Conservation (phyloP, 2,888 invertebrate genomes). For the Entomobrya proxima region DNA sequence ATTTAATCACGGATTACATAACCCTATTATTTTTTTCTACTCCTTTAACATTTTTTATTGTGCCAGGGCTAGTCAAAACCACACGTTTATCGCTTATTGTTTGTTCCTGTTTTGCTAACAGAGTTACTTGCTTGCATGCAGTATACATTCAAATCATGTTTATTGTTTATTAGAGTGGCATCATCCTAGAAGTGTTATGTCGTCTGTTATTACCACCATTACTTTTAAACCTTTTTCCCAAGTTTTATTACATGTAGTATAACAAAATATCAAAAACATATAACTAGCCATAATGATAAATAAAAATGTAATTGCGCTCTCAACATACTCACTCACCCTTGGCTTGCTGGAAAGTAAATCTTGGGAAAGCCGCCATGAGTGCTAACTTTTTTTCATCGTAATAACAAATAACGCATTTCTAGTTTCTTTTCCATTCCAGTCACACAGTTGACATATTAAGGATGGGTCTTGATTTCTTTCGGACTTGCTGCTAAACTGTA, state of each 20-base stretch:
- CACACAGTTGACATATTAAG: constrained; percentile 34
- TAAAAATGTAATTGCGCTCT: not conserved
- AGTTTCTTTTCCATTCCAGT: constrained; percentile 19
- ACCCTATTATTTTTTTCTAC: constrained; percentile 15
- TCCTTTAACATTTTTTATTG: not conserved
- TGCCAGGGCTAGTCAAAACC: constrained; percentile 26
- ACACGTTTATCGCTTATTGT: not conserved
- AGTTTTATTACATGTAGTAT: not conserved
- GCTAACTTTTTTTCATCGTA: not conserved
- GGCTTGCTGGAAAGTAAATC: not conserved
- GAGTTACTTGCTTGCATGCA: not conserved
- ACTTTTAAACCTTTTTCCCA: not conserved
- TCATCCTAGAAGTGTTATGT: constrained; percentile 31
- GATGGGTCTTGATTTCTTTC: constrained; percentile 4
- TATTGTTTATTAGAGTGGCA: not conserved
- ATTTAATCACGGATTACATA: constrained; percentile 19
- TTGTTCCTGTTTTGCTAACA: not conserved
- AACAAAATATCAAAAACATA: constrained; percentile 31
- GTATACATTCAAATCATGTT: no score
- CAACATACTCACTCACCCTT: not conserved
- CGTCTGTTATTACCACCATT: constrained; percentile 38
- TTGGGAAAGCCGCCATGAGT: not conserved
- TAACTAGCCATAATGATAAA: constrained; percentile 33
- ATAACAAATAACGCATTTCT: not conserved
- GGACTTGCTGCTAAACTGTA: not conserved